Conservation (phyloP, 2,797 vertebrate genomes). For the Spinibarbus caldwelli region DNA sequence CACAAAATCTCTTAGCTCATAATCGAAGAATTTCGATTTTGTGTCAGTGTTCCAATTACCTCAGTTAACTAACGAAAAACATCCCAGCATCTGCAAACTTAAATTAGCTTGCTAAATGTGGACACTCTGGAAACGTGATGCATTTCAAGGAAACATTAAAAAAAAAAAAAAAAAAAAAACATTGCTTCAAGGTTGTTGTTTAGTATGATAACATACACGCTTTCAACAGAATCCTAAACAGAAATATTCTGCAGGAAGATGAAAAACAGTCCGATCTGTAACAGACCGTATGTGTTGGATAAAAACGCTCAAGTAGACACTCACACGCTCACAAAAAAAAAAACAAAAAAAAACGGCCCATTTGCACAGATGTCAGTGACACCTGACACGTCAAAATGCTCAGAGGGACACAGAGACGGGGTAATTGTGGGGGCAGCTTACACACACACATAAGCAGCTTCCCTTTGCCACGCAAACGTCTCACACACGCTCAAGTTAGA, state of each 20-base stretch:
- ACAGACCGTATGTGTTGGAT: conserved; percentile 10
- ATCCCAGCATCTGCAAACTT: conserved; percentile 37
- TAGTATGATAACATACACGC: neutral
- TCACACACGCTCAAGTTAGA: conserved; percentile 68
- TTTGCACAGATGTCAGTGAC: conserved; percentile 77
- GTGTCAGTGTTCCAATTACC: conserved; percentile 68
- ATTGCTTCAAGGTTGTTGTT: conserved; percentile 6
- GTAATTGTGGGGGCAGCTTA: conserved; percentile 43
- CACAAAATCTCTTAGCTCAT: conserved; percentile 73
- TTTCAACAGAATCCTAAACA: conserved; percentile 2
- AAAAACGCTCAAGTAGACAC: conserved; percentile 11
- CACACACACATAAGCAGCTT: conserved; percentile 29
- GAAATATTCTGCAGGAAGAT: conserved; percentile 41
- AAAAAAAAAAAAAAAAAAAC: too few species aligned
- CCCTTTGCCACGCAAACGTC: conserved; percentile 63
- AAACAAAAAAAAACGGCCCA: neutral
- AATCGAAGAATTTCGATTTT: conserved; percentile 71
- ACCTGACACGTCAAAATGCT: conserved; percentile 73
- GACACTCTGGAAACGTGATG: conserved; percentile 2
- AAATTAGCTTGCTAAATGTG: conserved; percentile 30
- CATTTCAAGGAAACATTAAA: conserved; percentile 4
- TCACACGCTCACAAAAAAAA: conserved; percentile 30
- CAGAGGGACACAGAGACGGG: conserved; percentile 56
- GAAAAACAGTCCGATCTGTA: conserved; percentile 16
- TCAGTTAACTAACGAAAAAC: conserved; percentile 62